phyloP scores from a whole-genome alignment of 2,888 invertebrate species.

The Escarpia spicata region DNA sequence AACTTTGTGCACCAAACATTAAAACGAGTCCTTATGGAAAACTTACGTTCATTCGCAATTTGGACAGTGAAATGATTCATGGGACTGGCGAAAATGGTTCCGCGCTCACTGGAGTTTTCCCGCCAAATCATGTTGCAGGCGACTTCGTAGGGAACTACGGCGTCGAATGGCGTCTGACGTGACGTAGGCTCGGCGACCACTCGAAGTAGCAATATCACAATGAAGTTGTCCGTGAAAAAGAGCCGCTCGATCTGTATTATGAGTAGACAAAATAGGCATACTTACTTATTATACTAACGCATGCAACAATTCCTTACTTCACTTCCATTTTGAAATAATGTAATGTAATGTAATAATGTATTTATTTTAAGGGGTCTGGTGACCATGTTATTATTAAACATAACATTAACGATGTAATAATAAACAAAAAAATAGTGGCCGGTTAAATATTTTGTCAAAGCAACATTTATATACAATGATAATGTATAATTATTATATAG shows the following conservation, averaged over 20 bases:
- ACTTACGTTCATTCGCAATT: neutral
- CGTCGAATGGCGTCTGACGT: constrained; percentile 40
- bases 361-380: neutral
- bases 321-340: neutral
- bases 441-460: too few species aligned
- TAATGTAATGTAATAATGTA: neutral
- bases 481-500: too few species aligned
- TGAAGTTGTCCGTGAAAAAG: constrained; percentile 48
- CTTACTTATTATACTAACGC: neutral
- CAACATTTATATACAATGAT: too few species aligned
- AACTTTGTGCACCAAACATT: neutral
- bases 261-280: neutral
- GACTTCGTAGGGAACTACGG: constrained; percentile 41
- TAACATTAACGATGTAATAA: too few species aligned
- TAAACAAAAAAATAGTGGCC: too few species aligned
- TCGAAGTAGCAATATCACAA: constrained; percentile 39
- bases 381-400: too few species aligned
- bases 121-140: constrained; percentile 37
- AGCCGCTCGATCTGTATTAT: constrained; percentile 46
- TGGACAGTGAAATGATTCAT: neutral
- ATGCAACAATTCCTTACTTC: neutral
- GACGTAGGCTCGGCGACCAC: constrained; percentile 41
- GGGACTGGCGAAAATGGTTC: constrained; percentile 22
- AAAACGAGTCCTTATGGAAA: constrained; percentile 25
- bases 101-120: constrained; percentile 28